Evolutionary conservation across 2,113 vertebrate genomes (phyloP), one percentile per base, ranked within the genome.

Genomic region (Micronisus gabar): DNA sequence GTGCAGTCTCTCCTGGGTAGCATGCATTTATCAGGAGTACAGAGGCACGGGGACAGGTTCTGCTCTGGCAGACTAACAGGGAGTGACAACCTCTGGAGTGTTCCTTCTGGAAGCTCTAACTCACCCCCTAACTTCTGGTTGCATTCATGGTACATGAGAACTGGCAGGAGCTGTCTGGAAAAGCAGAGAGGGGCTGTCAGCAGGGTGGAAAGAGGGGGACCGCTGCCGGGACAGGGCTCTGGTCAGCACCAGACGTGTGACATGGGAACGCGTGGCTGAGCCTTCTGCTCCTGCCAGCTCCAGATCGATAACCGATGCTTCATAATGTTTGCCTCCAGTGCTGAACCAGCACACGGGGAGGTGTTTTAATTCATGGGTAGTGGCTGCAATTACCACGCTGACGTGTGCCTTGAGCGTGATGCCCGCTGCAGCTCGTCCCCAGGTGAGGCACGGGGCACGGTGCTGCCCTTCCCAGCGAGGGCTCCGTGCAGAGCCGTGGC

Each of bases 21-120:
- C 22, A 19, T 1, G 7, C n/a, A 2, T 26, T 40, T 21, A 7
- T 20, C 41, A 8, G 1, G 2, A 48, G 29, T 17, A 9, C 16
- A 15, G 58, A 29, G 29, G 41, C 45, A 43, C 9, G 4, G 41
- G 15, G 63, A 47, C 40, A 19, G 6, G 7, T 56, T 45, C 62
- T 36, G 78, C 40, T 25, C 40, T 3, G 1, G 20, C 50, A 38
- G 62, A 30, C 4, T 56, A n/a, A n/a, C 4, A 3, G 34, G n/a
- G 16, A 63, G 29, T 6, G 20, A 27, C 29, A 63, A 6, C 22
- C 25, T 19, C 65, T 45, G 15, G 2, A 3, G 6, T 32, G 65
- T 29, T 61, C 45, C 45, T 41, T 59, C 52, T 26, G 52, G 63
- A 34, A 29, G 40, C n/a, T 86, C n/a, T 30, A 12, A 13, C 38